Evolutionary conservation across 2,888 invertebrate species (phyloP).

Genomic region (Drosophila picticornis): DNA sequence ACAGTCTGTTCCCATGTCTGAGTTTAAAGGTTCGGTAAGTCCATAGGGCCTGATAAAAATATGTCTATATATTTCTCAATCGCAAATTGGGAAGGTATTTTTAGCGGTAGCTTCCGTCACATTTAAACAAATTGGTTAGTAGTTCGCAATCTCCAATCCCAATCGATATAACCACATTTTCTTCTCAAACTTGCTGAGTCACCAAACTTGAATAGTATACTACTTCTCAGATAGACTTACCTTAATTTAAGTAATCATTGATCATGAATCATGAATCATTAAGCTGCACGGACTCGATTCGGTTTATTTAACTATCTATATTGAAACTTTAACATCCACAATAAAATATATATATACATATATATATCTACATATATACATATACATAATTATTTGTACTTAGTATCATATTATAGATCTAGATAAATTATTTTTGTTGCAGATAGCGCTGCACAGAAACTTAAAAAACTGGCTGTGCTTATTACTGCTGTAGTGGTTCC

Average conservation of each 20-base stretch:
- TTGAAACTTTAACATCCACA: slow-evolving; percentile 8
- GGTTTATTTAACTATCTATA: slow-evolving; percentile 8
- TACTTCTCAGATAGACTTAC: neutral
- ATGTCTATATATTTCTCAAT: neutral
- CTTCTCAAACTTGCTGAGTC: neutral
- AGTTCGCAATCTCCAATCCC: no score
- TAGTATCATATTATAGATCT: slow-evolving; percentile 88
- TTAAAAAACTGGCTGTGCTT: slow-evolving; percentile 92
- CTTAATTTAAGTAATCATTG: neutral
- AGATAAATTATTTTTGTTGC: slow-evolving; percentile 96
- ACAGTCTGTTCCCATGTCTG: neutral
- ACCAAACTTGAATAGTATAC: neutral
- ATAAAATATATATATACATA: slow-evolving; percentile 3
- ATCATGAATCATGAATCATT: neutral
- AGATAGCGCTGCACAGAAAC: slow-evolving; percentile 93
- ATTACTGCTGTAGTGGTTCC: slow-evolving; percentile 96
- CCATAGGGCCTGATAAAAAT: neutral
- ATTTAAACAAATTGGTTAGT: no score
- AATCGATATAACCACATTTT: neutral
- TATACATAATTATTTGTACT: neutral
- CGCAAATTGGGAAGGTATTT: neutral
- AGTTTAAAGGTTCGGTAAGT: neutral
- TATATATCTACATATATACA: neutral
- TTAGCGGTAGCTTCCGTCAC: neutral
- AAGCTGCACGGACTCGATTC: neutral